Evolutionary conservation across 2,888 invertebrate genomes (phyloP).

Genomic region (Anoncus sp.): DNA sequence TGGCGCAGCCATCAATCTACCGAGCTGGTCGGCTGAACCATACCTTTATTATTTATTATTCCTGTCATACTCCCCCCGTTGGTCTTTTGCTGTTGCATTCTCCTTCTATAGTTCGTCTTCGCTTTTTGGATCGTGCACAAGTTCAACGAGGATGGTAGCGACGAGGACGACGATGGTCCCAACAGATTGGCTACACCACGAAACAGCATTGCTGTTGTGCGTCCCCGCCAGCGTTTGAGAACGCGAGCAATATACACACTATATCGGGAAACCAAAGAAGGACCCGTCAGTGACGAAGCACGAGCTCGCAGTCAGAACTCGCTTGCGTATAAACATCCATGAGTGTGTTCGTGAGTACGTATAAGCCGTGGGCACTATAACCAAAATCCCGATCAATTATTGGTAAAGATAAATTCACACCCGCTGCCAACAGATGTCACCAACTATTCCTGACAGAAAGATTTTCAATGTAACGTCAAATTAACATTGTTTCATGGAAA

Average conservation of each 20-base stretch:
- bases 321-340: no score
- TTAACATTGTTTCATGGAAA: conserved; percentile 12
- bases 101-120: conserved; percentile 48
- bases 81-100: conserved; percentile 55
- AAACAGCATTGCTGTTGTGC: neutral
- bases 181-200: conserved; percentile 30
- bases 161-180: conserved; percentile 29
- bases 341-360: no score
- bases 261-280: conserved; percentile 72
- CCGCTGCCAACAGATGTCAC: no score
- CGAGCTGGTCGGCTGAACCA: conserved; percentile 64
- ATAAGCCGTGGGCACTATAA: no score
- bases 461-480: conserved; percentile 20
- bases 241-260: neutral
- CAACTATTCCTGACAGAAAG: no score
- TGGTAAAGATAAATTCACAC: no score
- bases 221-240: conserved; percentile 15
- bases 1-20: conserved; percentile 82
- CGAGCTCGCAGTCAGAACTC: conserved; percentile 22
- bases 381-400: no score
- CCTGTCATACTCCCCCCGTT: conserved; percentile 66
- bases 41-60: conserved; percentile 81
- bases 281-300: conserved; percentile 76
- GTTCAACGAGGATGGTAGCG: conserved; percentile 22
- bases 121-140: conserved; percentile 45